Base-by-base conservation (phyloP, 2,113 vertebrate species). In the Xiphophorus maculatus region DNA sequence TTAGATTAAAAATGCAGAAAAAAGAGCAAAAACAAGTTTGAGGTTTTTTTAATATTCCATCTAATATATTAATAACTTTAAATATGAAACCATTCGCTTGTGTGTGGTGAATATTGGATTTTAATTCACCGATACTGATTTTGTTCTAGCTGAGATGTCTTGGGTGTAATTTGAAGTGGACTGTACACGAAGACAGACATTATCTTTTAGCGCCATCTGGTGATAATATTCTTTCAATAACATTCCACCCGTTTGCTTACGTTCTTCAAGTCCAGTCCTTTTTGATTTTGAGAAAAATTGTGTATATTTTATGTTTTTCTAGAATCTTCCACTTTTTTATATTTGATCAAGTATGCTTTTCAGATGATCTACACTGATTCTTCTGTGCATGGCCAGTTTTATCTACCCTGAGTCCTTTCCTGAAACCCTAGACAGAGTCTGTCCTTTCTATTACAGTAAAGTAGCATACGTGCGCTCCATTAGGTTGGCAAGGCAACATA, bases 121-220 rank as follows among this genome's bases (percentile, higher is more conserved):
- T 54, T 54, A 1, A 54, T 54, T 54, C 7, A 54, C 22, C 9
- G 51, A 54, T 54, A 25, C 22, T 25, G 25, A 37, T 11, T 37
- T 37, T 37, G 2, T 11, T 37, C 9, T 37, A 37, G 35, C 35
- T 0, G 10, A 37, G 35, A 33, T 33, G 32, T 33, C 5, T 33
- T 33, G 32, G 6, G 32, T 1, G 32, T 3, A 37, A 37, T 37
- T 37, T 37, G 35, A 37, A 37, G 35, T 11, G 10, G 10, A 9
- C 10, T 10, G 35, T 10, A 12, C 10, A 37, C 11, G 35, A 37
- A 37, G 35, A 37, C 35, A 37, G 5, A 25, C 5, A 32, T 74
- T 35, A 67, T 66, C 51, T 37, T 82, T 73, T 81, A 76, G 15
- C 33, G 0, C 89, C 84, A 87, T 79, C 89, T 90, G 35, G 74